A percentile compares a stretch with the other conserved stretches of the same genome.
Evolutionary conservation across 2,888 invertebrate genomes (phyloP).

Genomic region (Lithosia quadra): DNA sequence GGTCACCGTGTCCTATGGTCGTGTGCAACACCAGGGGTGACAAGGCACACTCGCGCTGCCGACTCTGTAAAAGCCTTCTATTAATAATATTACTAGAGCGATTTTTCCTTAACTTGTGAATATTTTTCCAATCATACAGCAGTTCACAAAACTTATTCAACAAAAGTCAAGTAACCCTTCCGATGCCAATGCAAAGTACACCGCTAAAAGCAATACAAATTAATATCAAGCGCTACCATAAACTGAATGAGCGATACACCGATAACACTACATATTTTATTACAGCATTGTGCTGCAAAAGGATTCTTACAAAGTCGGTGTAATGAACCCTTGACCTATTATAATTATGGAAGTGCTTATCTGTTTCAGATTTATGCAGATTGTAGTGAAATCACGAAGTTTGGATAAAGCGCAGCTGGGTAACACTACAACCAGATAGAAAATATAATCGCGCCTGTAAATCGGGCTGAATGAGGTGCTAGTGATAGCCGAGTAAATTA

Average conservation of each 20-base stretch:
- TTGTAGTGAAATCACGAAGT: constrained; percentile 26
- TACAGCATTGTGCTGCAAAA: constrained; percentile 52
- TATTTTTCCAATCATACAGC: neutral
- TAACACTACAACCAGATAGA: neutral
- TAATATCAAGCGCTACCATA: constrained; percentile 49
- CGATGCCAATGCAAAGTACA: constrained; percentile 25
- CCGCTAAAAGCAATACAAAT: constrained; percentile 45
- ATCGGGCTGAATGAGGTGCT: neutral
- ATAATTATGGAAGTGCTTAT: constrained; percentile 40
- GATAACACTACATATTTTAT: constrained; percentile 53
- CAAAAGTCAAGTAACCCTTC: neutral
- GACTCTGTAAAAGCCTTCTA: too few relatives aligned
- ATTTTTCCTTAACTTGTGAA: neutral
- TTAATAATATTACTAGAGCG: too few relatives aligned
- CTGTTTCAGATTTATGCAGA: constrained; percentile 18
- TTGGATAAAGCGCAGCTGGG: neutral
- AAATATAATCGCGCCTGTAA: neutral
- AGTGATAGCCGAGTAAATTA: too few relatives aligned
- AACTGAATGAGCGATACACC: constrained; percentile 47
- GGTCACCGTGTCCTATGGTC: too few relatives aligned
- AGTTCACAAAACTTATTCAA: neutral
- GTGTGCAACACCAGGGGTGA: too few relatives aligned
- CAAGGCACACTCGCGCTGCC: too few relatives aligned
- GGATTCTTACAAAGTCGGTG: constrained; percentile 41
- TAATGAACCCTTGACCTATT: constrained; percentile 49